Evolutionary conservation across 2,113 vertebrate genomes (phyloP).

Genomic region (Zosterops borbonicus): DNA sequence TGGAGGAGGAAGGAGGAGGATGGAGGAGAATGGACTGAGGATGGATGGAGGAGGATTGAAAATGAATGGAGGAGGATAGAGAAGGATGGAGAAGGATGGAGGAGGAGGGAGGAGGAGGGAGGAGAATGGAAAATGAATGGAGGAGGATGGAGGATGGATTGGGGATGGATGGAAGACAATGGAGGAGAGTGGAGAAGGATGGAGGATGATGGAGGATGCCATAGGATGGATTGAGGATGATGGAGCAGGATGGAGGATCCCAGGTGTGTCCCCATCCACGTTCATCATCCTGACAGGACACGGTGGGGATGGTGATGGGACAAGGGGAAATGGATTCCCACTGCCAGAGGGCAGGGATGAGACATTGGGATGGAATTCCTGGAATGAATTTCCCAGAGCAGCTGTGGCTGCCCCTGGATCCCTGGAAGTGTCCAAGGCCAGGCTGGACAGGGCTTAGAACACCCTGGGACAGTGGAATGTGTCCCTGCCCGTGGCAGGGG

Average conservation of each 20-base stretch:
- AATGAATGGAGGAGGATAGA: no score
- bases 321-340: not conserved
- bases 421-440: not conserved
- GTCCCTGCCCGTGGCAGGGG: not conserved
- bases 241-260: not conserved
- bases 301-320: not conserved
- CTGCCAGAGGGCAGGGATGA: not conserved
- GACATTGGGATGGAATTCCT: not conserved
- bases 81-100: not conserved
- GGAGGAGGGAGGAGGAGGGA: no score
- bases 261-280: rapidly evolving
- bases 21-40: no score
- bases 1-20: no score
- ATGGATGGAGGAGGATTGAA: no score
- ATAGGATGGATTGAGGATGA: not conserved
- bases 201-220: not conserved
- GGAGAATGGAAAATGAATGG: not conserved
- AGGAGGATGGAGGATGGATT: not conserved
- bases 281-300: rapidly evolving
- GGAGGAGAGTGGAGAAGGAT: not conserved
- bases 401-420: not conserved
- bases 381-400: not conserved
- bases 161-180: no score
- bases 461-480: rapidly evolving
- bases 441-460: not conserved